Conservation (phyloP, 2,888 invertebrate species). For the Mesoligia furuncula region DNA sequence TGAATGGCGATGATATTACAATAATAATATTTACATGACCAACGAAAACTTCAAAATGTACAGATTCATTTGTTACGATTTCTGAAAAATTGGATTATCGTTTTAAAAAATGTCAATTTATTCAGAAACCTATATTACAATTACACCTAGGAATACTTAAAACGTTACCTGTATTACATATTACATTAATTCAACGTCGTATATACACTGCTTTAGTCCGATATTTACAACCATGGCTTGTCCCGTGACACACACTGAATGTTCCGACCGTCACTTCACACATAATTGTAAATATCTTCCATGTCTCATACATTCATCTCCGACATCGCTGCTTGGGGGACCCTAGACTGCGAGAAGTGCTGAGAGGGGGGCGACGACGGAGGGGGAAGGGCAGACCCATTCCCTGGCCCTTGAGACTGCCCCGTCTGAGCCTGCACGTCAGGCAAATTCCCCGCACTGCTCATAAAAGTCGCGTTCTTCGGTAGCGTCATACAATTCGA, state of each 20-base stretch:
- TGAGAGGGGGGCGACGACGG: conserved; percentile 85
- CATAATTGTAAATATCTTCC: conserved; percentile 91
- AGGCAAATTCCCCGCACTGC: conserved; percentile 84
- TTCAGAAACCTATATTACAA: conserved; percentile 65
- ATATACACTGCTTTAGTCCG: conserved; percentile 74
- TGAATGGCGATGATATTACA: conserved; percentile 58
- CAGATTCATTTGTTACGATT: conserved; percentile 41
- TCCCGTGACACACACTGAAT: conserved; percentile 78
- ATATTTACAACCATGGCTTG: conserved; percentile 88
- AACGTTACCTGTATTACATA: conserved; percentile 75
- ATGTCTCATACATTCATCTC: conserved; percentile 97
- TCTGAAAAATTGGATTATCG: conserved; percentile 55
- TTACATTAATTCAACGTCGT: conserved; percentile 73
- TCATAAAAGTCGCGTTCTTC: conserved; percentile 90
- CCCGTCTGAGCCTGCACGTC: conserved; percentile 89
- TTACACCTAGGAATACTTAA: conserved; percentile 73
- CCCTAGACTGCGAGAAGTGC: conserved; percentile 89
- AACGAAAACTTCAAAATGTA: conserved; percentile 54
- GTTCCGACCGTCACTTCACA: conserved; percentile 82
- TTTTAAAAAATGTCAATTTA: conserved; percentile 58
- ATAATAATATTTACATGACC: conserved; percentile 62
- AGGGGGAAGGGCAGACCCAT: conserved; percentile 79
- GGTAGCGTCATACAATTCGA: conserved; percentile 91
- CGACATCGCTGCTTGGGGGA: conserved; percentile 95
- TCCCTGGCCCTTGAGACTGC: conserved; percentile 84